Evolutionary conservation across 2,888 invertebrate species (phyloP), one percentile per base, ranked within the genome.

Genomic region (Adelognathus sp.): DNA sequence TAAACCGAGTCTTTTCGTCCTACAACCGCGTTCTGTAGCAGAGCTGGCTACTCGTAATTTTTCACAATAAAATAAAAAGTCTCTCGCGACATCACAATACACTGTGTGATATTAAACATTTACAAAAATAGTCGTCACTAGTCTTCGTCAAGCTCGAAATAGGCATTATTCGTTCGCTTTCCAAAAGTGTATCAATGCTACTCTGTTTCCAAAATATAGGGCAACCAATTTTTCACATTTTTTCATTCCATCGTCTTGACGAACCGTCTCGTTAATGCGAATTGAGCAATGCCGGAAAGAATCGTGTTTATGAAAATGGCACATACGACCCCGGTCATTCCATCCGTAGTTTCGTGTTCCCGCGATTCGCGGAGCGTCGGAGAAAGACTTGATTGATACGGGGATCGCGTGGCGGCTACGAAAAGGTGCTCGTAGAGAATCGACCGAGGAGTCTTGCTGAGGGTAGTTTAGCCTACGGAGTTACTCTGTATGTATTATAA

Each of bases 381-480:
- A 56, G 75, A 66, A 78, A 44, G 76, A 72, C 79, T 88, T 89
- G 89, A 89, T 89, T 88, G 88, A 89, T 89, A 89, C 82, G 81
- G 80, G 77, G 80, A 87, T 89, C 85, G 89, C 89, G 89, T 89
- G 89, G 87, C 85, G 80, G 81, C 81, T 60, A 79, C 74, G 73
- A 83, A 85, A 88, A 85, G 85, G 84, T 84, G 81, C 83, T 81
- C 80, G 80, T 69, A 79, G 71, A 74, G 52, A 74, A 78, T 78
- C 78, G 73, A 78, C 73, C 78, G 64, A 11, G 58, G 52, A 2
- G 1, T 41, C 18, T 39, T n/a, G 41, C 27, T 24, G 27, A 3
- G 39, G 72, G 44, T 54, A 36, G 18, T 31, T 70, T 69, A 44
- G 6, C 46, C 60, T 16, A 2, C 14, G 29, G 6, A n/a, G 44